Percentiles rank a stretch among this genome's conserved stretches.
These are phyloP conservation scores for Strigamia crassipes DNA, from an alignment of 2,888 invertebrate genomes.

Conservation along the genomic window DNA sequence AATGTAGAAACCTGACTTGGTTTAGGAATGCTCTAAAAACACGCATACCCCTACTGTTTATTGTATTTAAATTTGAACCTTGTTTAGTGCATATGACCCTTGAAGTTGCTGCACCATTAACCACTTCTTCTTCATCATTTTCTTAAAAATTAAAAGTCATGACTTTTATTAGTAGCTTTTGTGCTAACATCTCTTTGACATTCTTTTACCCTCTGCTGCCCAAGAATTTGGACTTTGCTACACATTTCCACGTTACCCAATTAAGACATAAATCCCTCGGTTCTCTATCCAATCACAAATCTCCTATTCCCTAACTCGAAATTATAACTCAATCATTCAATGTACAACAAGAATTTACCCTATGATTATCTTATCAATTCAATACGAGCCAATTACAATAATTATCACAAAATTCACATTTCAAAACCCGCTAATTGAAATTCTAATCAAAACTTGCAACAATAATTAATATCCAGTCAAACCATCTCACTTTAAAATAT, in stretches of 20 bases:
- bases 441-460: neutral
- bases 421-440: neutral
- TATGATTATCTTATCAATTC: too few relatives aligned
- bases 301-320: too few relatives aligned
- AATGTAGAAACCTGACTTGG: neutral
- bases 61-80: neutral
- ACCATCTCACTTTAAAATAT: neutral
- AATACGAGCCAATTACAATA: too few relatives aligned
- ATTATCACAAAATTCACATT: neutral
- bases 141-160: neutral
- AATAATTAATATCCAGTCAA: neutral
- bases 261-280: too few relatives aligned
- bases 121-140: neutral
- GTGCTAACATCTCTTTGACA: neutral
- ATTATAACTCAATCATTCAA: too few relatives aligned
- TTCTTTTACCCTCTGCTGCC: too few relatives aligned
- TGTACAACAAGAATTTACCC: too few relatives aligned
- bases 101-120: neutral
- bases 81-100: neutral
- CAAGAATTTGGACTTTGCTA: too few relatives aligned
- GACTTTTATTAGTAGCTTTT: neutral
- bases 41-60: neutral
- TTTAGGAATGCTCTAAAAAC: neutral
- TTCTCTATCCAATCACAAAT: too few relatives aligned
- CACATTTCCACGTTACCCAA: too few relatives aligned